These are phyloP conservation scores for Eucidaris tribuloides DNA, from an alignment of 35 echinoderm and acorn worm species.

Conservation along the genomic window DNA sequence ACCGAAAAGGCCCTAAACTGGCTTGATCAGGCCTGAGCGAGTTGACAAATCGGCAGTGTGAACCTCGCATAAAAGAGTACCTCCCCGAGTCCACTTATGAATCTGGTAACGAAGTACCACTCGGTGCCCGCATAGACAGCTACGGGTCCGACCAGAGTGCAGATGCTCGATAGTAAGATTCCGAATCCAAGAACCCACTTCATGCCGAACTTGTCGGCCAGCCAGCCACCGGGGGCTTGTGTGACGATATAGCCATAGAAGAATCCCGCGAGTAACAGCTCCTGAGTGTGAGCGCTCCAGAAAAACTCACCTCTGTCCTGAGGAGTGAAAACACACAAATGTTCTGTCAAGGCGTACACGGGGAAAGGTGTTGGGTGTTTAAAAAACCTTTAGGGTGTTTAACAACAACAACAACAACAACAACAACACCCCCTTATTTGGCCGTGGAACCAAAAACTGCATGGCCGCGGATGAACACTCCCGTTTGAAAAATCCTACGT, in stretches of 20 bases:
- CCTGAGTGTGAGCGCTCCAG: conserved; percentile 77
- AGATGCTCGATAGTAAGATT: conserved; percentile 66
- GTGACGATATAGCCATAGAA: conserved; percentile 96
- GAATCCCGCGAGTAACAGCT: conserved; percentile 76
- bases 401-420: too few relatives aligned
- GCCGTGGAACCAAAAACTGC: too few relatives aligned
- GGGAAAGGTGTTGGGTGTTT: too few relatives aligned
- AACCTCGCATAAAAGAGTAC: too few relatives aligned
- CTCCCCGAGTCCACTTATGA: conserved; percentile 90
- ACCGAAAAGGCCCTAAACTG: too few relatives aligned
- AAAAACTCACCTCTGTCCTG: conserved; percentile 45
- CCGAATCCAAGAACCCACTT: conserved; percentile 82
- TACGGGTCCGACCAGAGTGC: conserved; percentile 70
- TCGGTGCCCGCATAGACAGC: conserved; percentile 40
- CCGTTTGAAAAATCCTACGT: too few relatives aligned
- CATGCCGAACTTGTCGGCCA: conserved; percentile 60
- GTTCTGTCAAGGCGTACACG: too few relatives aligned
- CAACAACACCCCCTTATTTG: too few relatives aligned
- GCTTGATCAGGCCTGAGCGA: too few relatives aligned
- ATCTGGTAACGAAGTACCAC: conserved; percentile 57
- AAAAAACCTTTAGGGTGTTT: too few relatives aligned
- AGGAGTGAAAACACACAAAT: not conserved
- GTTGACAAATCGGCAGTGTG: too few relatives aligned
- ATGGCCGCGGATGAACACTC: too few relatives aligned
- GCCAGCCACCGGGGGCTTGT: conserved; percentile 84